Evolutionary conservation across 1,140 invertebrate species (phyloP), one percentile per base, ranked within the genome.

Genomic region (Drosophila leontia): DNA sequence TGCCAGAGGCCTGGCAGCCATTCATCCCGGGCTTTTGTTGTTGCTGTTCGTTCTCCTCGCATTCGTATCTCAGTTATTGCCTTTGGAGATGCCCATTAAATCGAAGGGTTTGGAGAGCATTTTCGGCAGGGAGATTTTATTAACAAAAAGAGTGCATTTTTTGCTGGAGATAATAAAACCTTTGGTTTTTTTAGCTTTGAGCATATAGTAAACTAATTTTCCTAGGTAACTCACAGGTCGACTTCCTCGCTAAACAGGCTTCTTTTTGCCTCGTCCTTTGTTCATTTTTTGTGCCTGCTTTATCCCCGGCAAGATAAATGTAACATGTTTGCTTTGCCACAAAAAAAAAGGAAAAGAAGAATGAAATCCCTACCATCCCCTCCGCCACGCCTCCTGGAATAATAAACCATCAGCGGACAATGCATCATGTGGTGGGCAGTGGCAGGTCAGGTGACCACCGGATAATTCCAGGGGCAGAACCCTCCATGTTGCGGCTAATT

Each of bases 1-100:
- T 65, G 26, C 51, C 65, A 37, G 55, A 37, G 56, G 51, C 32
- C 48, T 32, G 75, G 50, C 67, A 56, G 35, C 82, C 83, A 88
- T 87, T 87, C 80, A 82, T 87, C 63, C 65, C 64, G 47, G 57
- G 48, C 83, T 78, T 87, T 87, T 87, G 80, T 79, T 86, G 79
- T 71, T 82, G 69, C 34, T 79, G 51, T 61, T 62, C 48, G 51
- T 61, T 62, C 48, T 29, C 34, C 68, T 85, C 67, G 60, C 81
- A 68, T 72, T 77, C 75, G 81, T 88, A 70, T 78, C 84, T 75
- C 79, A 63, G 71, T 68, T 75, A 69, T 63, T 71, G 65, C 67
- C 77, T 74, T 87, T 77, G 57, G 45, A 15, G 11, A 35, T 64
- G 34, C 51, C 35, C 48, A 34, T 32, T 59, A 32, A 48, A 44